These are phyloP conservation scores for Andrena bucephala DNA, from an alignment of 2,888 invertebrate species.

Conservation along the genomic window DNA sequence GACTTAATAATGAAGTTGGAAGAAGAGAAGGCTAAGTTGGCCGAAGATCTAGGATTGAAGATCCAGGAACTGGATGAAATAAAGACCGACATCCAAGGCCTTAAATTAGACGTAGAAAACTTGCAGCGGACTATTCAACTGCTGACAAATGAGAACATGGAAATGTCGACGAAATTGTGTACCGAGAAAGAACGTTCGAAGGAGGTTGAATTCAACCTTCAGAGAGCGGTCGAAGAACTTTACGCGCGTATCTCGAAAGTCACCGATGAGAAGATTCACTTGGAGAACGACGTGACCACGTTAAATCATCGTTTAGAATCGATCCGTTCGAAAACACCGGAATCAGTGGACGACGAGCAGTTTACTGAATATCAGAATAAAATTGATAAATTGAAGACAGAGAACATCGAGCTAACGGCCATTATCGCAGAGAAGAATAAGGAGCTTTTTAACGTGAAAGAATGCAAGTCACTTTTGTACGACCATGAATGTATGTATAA, in stretches of 20 bases:
- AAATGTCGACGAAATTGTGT: slow-evolving; percentile 74
- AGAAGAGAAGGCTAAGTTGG: slow-evolving; percentile 75
- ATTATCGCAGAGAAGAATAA: slow-evolving; percentile 87
- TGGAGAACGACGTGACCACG: slow-evolving; percentile 62
- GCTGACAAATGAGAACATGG: slow-evolving; percentile 79
- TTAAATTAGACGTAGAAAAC: slow-evolving; percentile 76
- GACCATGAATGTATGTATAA: slow-evolving; percentile 77
- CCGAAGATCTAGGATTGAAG: slow-evolving; percentile 72
- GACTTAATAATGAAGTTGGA: slow-evolving; percentile 37
- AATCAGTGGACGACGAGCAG: slow-evolving; percentile 58
- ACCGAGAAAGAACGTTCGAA: slow-evolving; percentile 64
- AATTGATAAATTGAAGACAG: slow-evolving; percentile 71
- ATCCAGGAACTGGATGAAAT: slow-evolving; percentile 77
- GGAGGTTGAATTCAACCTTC: slow-evolving; percentile 35
- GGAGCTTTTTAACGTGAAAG: slow-evolving; percentile 76
- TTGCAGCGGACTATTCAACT: slow-evolving; percentile 76
- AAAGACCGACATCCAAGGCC: slow-evolving; percentile 73
- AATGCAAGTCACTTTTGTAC: slow-evolving; percentile 68
- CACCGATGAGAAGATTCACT: slow-evolving; percentile 66
- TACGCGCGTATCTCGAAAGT: slow-evolving; percentile 67
- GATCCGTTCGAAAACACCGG: slow-evolving; percentile 43
- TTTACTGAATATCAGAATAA: slow-evolving; percentile 64
- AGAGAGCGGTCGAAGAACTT: slow-evolving; percentile 71
- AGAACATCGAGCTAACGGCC: slow-evolving; percentile 85
- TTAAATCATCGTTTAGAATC: slow-evolving; percentile 65